phyloP scores from a whole-genome alignment of 2,888 invertebrate species.

The Cataglyphis albicans region DNA sequence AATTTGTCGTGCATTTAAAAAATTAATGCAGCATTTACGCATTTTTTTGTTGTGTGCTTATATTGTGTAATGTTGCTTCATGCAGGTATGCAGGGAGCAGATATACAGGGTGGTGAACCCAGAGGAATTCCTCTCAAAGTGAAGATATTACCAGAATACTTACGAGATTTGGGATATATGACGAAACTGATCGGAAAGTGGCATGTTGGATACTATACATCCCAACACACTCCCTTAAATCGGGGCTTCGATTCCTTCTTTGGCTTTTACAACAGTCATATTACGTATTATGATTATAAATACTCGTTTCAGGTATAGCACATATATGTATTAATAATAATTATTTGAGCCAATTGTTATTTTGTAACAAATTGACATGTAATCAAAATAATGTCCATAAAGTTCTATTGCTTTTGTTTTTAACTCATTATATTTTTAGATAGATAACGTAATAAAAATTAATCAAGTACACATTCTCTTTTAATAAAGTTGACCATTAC shows the following conservation, averaged over 20 bases:
- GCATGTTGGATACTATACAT: slow-evolving; percentile 88
- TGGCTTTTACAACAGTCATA: slow-evolving; percentile 94
- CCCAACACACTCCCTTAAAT: slow-evolving; percentile 90
- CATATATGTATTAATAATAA: not conserved
- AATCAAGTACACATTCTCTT: not conserved
- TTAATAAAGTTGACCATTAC: not conserved
- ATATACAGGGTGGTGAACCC: slow-evolving; percentile 87
- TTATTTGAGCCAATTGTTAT: not conserved
- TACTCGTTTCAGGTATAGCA: slow-evolving; percentile 77
- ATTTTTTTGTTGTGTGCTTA: not conserved
- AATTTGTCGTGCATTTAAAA: not conserved
- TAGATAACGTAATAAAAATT: not conserved
- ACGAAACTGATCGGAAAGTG: slow-evolving; percentile 88
- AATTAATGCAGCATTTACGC: not conserved
- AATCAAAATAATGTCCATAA: not conserved
- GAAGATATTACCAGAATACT: slow-evolving; percentile 87
- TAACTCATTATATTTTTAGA: not conserved
- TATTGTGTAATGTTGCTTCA: not conserved
- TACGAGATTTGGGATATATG: slow-evolving; percentile 87
- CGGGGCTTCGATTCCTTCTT: slow-evolving; percentile 94
- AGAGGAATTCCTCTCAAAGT: slow-evolving; percentile 87
- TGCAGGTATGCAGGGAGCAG: slow-evolving; percentile 87
- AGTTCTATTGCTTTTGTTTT: not conserved
- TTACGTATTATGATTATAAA: slow-evolving; percentile 93
- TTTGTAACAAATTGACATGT: not conserved